phyloP scores from a whole-genome alignment of 2,113 vertebrate species.

The Brachionichthys hirsutus region DNA sequence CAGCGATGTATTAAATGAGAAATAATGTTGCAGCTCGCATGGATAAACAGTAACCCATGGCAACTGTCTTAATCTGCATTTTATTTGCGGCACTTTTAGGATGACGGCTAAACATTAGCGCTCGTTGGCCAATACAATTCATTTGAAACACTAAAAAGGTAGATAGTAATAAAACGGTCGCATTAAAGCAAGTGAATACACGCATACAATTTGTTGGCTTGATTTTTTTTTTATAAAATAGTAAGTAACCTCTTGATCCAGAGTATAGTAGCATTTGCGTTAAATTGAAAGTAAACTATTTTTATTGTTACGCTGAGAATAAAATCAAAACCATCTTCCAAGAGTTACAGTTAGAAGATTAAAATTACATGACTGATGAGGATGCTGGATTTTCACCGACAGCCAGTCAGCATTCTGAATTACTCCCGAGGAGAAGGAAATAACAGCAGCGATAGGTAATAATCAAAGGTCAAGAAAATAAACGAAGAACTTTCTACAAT shows the following conservation, averaged over 20 bases:
- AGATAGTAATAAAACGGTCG: background rate
- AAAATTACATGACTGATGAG: constrained; percentile 23
- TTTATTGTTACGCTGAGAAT: constrained; percentile 1
- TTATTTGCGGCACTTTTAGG: constrained; percentile 6
- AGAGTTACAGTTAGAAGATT: constrained; percentile 23
- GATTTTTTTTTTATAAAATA: no score
- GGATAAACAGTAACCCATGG: constrained; percentile 61
- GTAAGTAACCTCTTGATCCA: background rate
- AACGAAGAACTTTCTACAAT: constrained; percentile 17
- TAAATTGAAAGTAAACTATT: background rate
- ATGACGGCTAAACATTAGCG: constrained; percentile 17
- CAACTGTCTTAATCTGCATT: constrained; percentile 42
- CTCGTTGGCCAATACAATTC: constrained; percentile 6
- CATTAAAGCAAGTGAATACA: no score
- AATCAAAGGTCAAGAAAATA: constrained; percentile 51
- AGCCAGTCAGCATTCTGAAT: constrained; percentile 42
- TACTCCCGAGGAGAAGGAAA: constrained; percentile 40
- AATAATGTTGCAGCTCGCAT: constrained; percentile 51
- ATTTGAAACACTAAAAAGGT: constrained; percentile 3
- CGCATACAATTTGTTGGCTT: no score
- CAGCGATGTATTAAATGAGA: constrained; percentile 63
- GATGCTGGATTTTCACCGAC: constrained; percentile 26
- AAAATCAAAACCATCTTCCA: constrained; percentile 12
- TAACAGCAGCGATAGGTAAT: constrained; percentile 59
- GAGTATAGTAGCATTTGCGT: background rate